phyloP scores from a whole-genome alignment of 2,888 invertebrate species.

The Abscondita cerata region DNA sequence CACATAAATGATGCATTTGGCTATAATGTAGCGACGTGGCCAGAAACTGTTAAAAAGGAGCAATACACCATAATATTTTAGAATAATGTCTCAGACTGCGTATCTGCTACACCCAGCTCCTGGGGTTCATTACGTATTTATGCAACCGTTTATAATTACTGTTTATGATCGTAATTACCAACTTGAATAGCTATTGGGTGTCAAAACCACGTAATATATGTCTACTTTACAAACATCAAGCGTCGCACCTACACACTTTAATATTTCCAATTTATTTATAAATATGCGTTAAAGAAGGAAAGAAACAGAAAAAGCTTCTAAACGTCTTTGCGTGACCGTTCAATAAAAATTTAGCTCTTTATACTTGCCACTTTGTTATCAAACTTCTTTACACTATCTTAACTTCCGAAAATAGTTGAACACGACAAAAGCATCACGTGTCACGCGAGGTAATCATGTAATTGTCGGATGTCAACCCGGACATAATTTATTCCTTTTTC shows the following conservation, averaged over 20 bases:
- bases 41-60: slow-evolving; percentile 39
- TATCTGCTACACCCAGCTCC: slow-evolving; percentile 43
- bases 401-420: slow-evolving; percentile 15
- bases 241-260: slow-evolving; percentile 16
- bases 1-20: slow-evolving; percentile 44
- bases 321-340: background rate
- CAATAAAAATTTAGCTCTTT: slow-evolving; percentile 14
- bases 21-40: slow-evolving; percentile 37
- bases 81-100: slow-evolving; percentile 38
- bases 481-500: too few species aligned
- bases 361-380: slow-evolving; percentile 8
- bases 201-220: slow-evolving; percentile 52
- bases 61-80: slow-evolving; percentile 38
- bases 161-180: slow-evolving; percentile 57
- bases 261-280: background rate
- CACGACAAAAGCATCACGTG: slow-evolving; percentile 9
- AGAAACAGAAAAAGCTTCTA: too few species aligned
- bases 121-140: slow-evolving; percentile 54
- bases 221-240: slow-evolving; percentile 25
- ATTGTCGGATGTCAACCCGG: slow-evolving; percentile 5
- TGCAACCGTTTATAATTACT: slow-evolving; percentile 57
- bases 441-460: slow-evolving; percentile 15
- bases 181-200: slow-evolving; percentile 51
- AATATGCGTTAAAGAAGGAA: background rate
- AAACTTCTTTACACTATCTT: slow-evolving; percentile 16